Evolutionary conservation across 2,113 vertebrate genomes (phyloP), one percentile per base, ranked within the genome.

Genomic region (Nibea coibor): DNA sequence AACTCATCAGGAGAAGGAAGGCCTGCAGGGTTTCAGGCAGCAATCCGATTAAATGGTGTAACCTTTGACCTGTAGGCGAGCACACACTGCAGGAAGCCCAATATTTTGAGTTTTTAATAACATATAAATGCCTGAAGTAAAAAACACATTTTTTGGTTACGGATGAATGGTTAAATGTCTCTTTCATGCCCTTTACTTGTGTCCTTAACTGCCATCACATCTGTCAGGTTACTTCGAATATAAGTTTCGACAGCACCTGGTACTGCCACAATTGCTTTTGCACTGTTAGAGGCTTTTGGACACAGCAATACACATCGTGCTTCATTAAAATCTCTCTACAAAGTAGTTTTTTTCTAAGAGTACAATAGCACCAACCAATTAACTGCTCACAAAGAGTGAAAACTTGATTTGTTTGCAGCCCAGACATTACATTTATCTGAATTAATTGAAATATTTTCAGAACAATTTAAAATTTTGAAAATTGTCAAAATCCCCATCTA

Each of bases 41-140:
- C 75, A 84, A 85, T 90, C 88, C 83, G 61, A 93, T 91, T 93
- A 90, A 86, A 84, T 67, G 16, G 81, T 26, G 56, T 84, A 57
- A 84, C 90, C 89, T 90, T 80, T 91, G 88, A 58, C 82, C 70
- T 54, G 54, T 11, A 74, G 80, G 77, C 24, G 79, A 86, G 77
- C 70, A 83, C 70, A 19, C 31, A 64, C 90, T 66, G 63, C 84
- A 64, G 85, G 90, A 87, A 48, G 75, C 54, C n/a, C 10, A 50
- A 12, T 10, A 74, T 74, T 88, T 84, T 64, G 61, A 89, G 82
- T 65, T 89, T 84, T 86, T 86, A 92, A 93, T 78, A 91, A 88
- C 72, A 73, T 84, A 77, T 83, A 54, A 82, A 87, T 84, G 48
- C 50, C 85, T 83, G 22, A 66, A 84, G 80, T 88, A 71, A 79